phyloP scores from a whole-genome alignment of 2,113 vertebrate genomes.

The Plotosus lineatus region DNA sequence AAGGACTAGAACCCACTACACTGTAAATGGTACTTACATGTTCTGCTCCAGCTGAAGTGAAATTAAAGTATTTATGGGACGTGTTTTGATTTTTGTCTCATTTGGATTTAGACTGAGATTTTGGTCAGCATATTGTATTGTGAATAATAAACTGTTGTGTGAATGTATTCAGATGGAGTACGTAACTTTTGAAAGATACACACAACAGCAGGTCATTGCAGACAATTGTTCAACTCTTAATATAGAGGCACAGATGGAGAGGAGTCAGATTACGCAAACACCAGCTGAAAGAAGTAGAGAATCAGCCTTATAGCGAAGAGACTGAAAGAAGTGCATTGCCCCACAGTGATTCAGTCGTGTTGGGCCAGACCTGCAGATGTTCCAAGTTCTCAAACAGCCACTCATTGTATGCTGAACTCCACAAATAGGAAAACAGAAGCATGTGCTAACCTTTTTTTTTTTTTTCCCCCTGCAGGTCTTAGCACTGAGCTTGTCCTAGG shows the following conservation, averaged over 20 bases:
- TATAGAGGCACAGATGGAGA: conserved; percentile 9
- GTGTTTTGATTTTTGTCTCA: background rate
- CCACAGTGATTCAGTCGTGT: conserved; percentile 29
- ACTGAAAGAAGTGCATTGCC: background rate
- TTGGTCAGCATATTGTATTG: background rate
- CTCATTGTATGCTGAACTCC: background rate
- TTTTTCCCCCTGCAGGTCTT: conserved; percentile 1
- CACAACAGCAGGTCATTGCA: background rate
- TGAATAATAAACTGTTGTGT: background rate
- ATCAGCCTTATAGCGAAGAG: conserved; percentile 40
- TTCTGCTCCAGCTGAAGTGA: background rate
- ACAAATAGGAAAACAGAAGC: conserved; percentile 13
- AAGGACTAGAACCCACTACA: background rate
- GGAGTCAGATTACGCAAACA: conserved; percentile 45
- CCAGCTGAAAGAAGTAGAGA: conserved; percentile 42
- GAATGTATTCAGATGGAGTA: background rate
- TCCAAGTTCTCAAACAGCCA: conserved; percentile 27
- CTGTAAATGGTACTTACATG: background rate
- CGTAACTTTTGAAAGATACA: background rate
- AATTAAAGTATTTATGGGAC: background rate
- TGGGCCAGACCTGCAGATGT: conserved; percentile 29
- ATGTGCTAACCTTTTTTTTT: conserved; percentile 9
- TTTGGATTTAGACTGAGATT: background rate
- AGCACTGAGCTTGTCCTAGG: background rate
- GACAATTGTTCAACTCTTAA: background rate